Evolutionary conservation across 2,797 vertebrate species (phyloP).

Genomic region (Sarcophilus harrisii): DNA sequence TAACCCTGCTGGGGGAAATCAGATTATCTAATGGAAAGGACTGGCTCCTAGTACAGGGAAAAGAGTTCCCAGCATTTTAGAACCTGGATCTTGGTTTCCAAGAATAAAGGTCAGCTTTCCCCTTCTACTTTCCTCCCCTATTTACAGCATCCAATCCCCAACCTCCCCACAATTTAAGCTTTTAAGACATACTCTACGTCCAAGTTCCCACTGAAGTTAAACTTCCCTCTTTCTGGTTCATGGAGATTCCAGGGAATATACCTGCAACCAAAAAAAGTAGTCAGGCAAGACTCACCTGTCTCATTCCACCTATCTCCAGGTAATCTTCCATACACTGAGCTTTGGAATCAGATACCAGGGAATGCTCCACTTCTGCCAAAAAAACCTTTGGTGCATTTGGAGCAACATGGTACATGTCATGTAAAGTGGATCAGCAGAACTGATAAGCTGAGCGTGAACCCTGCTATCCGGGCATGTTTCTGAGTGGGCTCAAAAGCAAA

Average conservation of each 20-base stretch:
- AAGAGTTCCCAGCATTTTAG: background rate
- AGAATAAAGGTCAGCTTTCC: background rate
- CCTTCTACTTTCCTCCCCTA: background rate
- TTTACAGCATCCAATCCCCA: background rate
- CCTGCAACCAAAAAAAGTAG: conserved; percentile 80
- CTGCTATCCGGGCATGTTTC: background rate
- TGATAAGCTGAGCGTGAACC: background rate
- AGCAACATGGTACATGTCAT: too few species aligned
- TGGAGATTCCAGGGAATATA: conserved; percentile 95
- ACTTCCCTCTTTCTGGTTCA: conserved; percentile 89
- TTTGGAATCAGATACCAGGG: background rate
- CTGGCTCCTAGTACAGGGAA: background rate
- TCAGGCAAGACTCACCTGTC: background rate
- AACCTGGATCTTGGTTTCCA: background rate
- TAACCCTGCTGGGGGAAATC: fast-evolving
- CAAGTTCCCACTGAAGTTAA: conserved; percentile 92
- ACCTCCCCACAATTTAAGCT: background rate
- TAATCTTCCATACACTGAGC: background rate
- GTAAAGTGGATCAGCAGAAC: background rate
- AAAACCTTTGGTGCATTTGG: background rate
- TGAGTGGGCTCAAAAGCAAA: background rate
- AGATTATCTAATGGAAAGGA: background rate
- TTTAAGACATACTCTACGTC: conserved; percentile 90
- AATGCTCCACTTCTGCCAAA: background rate
- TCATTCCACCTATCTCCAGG: conserved; percentile 6